phyloP scores from a whole-genome alignment of 35 echinoderm and acorn worm species.

The Apostichopus parvimensis region DNA sequence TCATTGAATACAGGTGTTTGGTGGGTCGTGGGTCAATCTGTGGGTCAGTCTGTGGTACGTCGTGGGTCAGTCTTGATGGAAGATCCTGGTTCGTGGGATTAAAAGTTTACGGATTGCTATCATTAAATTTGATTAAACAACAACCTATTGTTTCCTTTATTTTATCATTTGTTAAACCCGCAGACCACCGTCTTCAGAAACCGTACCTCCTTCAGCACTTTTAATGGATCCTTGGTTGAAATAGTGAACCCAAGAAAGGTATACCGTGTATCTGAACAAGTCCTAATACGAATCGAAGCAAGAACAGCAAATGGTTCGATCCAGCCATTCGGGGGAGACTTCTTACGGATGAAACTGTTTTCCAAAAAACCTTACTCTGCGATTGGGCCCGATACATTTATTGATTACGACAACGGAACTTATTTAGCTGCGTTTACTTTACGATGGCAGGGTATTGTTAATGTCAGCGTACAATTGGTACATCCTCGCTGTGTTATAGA shows the following conservation, averaged over 20 bases:
- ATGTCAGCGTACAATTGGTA: not conserved
- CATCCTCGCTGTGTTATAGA: not conserved
- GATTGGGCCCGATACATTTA: not conserved
- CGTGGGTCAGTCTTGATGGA: too few relatives aligned
- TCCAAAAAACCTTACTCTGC: not conserved
- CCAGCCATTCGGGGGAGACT: not conserved
- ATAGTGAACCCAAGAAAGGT: not conserved
- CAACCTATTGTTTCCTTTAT: too few relatives aligned
- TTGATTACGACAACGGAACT: not conserved
- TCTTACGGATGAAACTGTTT: not conserved
- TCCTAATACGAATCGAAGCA: not conserved
- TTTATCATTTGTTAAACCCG: too few relatives aligned
- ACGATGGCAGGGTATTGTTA: not conserved
- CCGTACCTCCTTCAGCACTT: not conserved
- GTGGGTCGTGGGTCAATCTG: too few relatives aligned
- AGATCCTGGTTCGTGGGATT: too few relatives aligned
- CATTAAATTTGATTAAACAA: too few relatives aligned
- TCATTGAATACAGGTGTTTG: too few relatives aligned
- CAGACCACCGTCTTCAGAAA: too few relatives aligned
- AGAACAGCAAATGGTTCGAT: not conserved
- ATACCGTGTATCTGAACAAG: not conserved
- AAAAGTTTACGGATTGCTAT: too few relatives aligned
- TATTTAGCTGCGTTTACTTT: not conserved
- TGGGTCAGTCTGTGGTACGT: too few relatives aligned
- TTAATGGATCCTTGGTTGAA: not conserved